A percentile compares a stretch with the other conserved stretches of the same genome.
Conservation (phyloP, 1,140 invertebrate genomes). For the Paralvinella palmiformis region DNA sequence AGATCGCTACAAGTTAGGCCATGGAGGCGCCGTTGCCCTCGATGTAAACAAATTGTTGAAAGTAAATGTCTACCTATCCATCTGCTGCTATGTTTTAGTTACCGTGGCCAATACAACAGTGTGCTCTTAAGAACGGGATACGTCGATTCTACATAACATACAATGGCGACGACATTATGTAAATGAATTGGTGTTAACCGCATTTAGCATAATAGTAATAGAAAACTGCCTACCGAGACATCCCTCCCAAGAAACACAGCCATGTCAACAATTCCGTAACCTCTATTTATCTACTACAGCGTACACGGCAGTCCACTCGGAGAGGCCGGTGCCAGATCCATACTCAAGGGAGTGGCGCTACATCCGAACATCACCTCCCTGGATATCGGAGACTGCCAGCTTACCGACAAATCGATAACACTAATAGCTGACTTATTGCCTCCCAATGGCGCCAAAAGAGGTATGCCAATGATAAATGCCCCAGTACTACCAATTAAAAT, state of each 20-base stretch:
- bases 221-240: not conserved
- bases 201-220: not conserved
- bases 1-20: too few species aligned
- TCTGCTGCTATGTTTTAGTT: too few species aligned
- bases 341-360: conserved; percentile 24
- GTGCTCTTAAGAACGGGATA: not conserved
- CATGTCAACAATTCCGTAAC: not conserved
- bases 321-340: conserved; percentile 28
- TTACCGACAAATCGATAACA: conserved; percentile 31
- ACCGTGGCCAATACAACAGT: too few species aligned
- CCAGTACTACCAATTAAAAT: not conserved
- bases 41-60: too few species aligned
- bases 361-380: conserved; percentile 34
- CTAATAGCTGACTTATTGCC: conserved; percentile 30
- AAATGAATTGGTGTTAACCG: not conserved
- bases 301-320: conserved; percentile 36
- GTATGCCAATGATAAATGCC: conserved; percentile 15
- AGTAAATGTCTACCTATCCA: too few species aligned
- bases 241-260: not conserved
- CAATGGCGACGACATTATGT: not conserved
- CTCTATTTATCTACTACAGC: conserved; percentile 22
- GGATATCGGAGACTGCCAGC: conserved; percentile 38
- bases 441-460: conserved; percentile 28
- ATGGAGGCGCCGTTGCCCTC: too few species aligned
- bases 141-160: not conserved